A percentile compares a stretch with the other conserved stretches of the same genome.
These are phyloP conservation scores for Amblyjoppa fuscipennis DNA, from an alignment of 2,888 invertebrate genomes.

Conservation along the genomic window DNA sequence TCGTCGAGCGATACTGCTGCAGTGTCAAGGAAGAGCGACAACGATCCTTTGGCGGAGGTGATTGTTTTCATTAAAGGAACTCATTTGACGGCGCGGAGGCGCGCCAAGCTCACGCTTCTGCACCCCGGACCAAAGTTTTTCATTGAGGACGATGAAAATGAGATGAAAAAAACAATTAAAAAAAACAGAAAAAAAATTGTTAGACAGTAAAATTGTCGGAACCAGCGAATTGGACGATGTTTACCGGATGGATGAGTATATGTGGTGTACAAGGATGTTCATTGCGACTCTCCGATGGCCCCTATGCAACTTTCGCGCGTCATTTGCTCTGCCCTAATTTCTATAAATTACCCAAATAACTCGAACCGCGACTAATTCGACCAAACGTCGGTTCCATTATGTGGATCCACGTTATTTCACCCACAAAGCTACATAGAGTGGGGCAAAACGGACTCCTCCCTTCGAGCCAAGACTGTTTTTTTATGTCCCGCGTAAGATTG, in stretches of 20 bases:
- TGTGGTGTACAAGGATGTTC: conserved; percentile 7
- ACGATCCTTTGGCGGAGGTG: conserved; percentile 35
- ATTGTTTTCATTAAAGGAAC: conserved; percentile 61
- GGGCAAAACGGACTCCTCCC: not conserved
- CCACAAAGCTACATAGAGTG: not conserved
- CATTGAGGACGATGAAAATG: conserved; percentile 50
- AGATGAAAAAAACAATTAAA: conserved; percentile 35
- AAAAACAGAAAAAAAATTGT: conserved; percentile 48
- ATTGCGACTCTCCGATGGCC: conserved; percentile 33
- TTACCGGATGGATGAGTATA: conserved; percentile 2
- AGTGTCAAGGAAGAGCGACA: conserved; percentile 10
- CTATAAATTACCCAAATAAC: conserved; percentile 47
- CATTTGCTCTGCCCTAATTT: conserved; percentile 51
- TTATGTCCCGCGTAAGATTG: not conserved
- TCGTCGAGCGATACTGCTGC: conserved; percentile 8
- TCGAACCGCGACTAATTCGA: conserved; percentile 47
- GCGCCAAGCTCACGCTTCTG: not conserved
- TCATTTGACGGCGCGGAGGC: conserved; percentile 44
- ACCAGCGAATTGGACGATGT: conserved; percentile 39
- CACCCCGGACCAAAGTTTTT: conserved; percentile 43
- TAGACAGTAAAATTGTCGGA: conserved; percentile 25
- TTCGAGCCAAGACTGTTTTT: not conserved
- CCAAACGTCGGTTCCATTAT: conserved; percentile 36
- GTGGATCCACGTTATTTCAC: conserved; percentile 32
- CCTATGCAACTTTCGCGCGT: conserved; percentile 21